A percentile compares a stretch with the other conserved stretches of the same genome.
phyloP scores from a whole-genome alignment of 1,140 invertebrate genomes.

The Maconellicoccus hirsutus region DNA sequence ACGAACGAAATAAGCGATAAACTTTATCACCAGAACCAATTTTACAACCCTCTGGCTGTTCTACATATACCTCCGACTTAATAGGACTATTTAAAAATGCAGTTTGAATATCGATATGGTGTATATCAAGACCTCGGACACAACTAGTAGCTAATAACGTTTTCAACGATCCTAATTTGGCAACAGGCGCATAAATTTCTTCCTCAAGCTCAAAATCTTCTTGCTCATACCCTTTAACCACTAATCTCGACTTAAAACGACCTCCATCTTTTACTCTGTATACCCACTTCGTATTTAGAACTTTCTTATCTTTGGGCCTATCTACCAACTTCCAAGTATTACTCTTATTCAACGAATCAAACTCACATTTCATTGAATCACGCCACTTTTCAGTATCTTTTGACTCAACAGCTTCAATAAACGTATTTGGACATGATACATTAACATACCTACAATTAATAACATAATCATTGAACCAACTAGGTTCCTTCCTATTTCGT shows the following conservation, averaged over 20 bases:
- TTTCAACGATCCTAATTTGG: slow-evolving; percentile 16
- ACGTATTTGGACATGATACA: slow-evolving; percentile 25
- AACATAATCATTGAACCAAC: background rate
- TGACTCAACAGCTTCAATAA: slow-evolving; percentile 29
- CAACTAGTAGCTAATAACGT: background rate
- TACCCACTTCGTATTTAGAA: too few species aligned
- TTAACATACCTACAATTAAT: background rate
- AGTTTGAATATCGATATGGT: slow-evolving; percentile 24
- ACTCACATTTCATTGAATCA: slow-evolving; percentile 28
- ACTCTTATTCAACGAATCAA: slow-evolving; percentile 25
- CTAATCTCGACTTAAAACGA: slow-evolving; percentile 29
- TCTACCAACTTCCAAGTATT: slow-evolving; percentile 25
- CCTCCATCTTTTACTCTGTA: slow-evolving; percentile 4
- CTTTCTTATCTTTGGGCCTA: too few species aligned
- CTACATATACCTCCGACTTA: slow-evolving; percentile 13
- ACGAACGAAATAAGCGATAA: slow-evolving; percentile 18
- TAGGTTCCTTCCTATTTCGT: background rate
- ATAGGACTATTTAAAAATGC: slow-evolving; percentile 23
- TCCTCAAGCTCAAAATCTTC: background rate
- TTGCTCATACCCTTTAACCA: slow-evolving; percentile 30
- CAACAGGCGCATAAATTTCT: slow-evolving; percentile 30
- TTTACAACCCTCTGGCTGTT: slow-evolving; percentile 24
- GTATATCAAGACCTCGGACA: background rate
- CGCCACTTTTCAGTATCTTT: slow-evolving; percentile 26
- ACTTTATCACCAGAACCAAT: background rate